Evolutionary conservation across 2,888 invertebrate genomes (phyloP), one percentile per base, ranked within the genome.

Genomic region (Pomacea canaliculata): DNA sequence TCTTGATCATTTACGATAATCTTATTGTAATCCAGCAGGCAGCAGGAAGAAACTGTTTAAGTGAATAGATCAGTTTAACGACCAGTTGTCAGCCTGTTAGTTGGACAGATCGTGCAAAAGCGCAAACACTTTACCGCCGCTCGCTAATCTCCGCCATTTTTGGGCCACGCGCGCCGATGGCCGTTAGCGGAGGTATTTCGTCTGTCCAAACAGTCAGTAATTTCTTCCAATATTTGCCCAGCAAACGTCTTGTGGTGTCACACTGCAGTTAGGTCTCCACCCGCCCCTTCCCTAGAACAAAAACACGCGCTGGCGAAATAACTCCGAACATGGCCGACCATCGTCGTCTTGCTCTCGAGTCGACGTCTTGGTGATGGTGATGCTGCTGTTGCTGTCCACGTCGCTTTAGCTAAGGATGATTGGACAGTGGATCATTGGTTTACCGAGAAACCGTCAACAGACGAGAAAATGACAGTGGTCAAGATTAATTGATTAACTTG

Each of bases 141-240:
- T 27, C 19, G 63, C 63, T 23, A 63, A 63, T 56, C 48, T 63
- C 51, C 70, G 18, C 59, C 65, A 56, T 56, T 66, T 66, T 37
- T 48, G 51, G 10, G 51, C 60, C 69, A 65, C 73, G 51, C 56
- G 56, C 19, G 67, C 66, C 37, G 70, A 75, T 67, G n/a, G 59
- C 71, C 63, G 70, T 71, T 37, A 67, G 70, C 71, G 48, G 60
- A 18, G 48, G 62, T 63, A 48, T 74, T 67, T 75, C 46, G 74
- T 67, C 51, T 63, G 49, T 68, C 71, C 74, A 78, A 78, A 78
- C 63, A 71, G 19, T 18, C 60, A 49, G 74, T 49, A 70, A 75
- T 74, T 77, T 71, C 63, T 78, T 70, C 65, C 78, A 78, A 78
- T 78, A 78, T 78, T 78, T 71, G 71, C 49, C 71, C 59, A 48